Base-by-base conservation (phyloP, 1,140 invertebrate species). In the Pygmarrhopalites habei region DNA sequence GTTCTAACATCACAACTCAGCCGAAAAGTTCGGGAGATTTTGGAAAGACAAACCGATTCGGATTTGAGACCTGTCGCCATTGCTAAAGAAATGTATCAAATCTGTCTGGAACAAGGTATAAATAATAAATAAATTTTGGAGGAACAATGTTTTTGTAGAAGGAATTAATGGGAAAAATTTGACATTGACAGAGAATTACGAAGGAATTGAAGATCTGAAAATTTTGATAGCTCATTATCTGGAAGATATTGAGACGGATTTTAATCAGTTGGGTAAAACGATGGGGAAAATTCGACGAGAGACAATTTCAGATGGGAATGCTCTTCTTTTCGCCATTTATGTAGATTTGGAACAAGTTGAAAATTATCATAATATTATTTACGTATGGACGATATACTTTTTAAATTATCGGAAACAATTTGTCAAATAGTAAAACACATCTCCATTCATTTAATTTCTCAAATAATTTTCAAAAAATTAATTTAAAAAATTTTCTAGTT, bases 1-100 rank as follows among this genome's bases (percentile, higher is more conserved):
- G 86, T 88, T 76, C 76, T 90, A 30, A 79, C 87, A 56, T 86
- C 89, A 75, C 87, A 85, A 52, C 75, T 90, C 23, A 85, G 88
- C 73, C 71, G 78, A 1, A 82, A 86, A 19, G 70, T 90, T 15
- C 82, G 80, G 71, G 82, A 88, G 64, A 73, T 90, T 17, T 75
- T 92, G 44, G 81, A 83, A 69, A 78, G 82, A 68, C 71, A 74
- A 0, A 44, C 39, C 0, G 26, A 19, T 1, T 44, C 60, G 15
- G 72, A 73, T 23, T 67, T 65, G 14, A 70, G 74, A 32, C 66
- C 73, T 0, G 72, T 73, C 1, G 65, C 68, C n/a, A 75, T 17
- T 7, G 47, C 47, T 19, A 49, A 49, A 23, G 10, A 17, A 19
- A 17, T 49, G 7, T 49, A 49, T 19, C 10, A 23, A 19, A 17